These are phyloP conservation scores for Drosophila burlai DNA, from an alignment of 1,140 invertebrate species.

Conservation along the genomic window DNA sequence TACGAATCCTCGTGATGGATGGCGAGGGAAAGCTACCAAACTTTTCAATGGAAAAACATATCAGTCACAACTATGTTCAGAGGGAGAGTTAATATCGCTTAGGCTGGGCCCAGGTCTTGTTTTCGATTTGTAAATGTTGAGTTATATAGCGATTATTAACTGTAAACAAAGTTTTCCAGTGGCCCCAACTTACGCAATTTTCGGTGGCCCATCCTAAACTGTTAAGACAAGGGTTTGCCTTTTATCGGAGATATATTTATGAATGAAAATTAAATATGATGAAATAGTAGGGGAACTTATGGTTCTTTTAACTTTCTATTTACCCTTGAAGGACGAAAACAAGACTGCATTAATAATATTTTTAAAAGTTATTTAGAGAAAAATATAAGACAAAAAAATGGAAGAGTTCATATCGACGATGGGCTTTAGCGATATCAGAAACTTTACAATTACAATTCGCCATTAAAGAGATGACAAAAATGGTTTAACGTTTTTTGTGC, in stretches of 20 bases:
- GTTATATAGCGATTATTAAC: not conserved
- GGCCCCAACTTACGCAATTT: slow-evolving; percentile 13
- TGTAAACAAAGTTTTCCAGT: slow-evolving; percentile 7
- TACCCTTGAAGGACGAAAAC: not conserved
- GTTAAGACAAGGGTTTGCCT: not conserved
- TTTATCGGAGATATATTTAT: not conserved
- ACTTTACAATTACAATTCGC: too few species aligned
- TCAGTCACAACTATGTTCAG: not conserved
- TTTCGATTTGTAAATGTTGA: not conserved
- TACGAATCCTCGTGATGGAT: slow-evolving; percentile 7
- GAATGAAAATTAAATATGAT: not conserved
- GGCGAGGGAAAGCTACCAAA: slow-evolving; percentile 1
- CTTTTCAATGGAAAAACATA: slow-evolving; percentile 2
- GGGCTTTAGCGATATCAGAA: too few species aligned
- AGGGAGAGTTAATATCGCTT: not conserved
- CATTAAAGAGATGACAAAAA: too few species aligned
- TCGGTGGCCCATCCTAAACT: not conserved
- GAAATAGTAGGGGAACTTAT: not conserved
- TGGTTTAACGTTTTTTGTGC: too few species aligned
- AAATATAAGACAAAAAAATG: not conserved
- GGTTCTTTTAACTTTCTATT: not conserved
- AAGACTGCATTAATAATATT: not conserved
- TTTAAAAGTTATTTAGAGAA: not conserved
- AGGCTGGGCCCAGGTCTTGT: slow-evolving; percentile 1
- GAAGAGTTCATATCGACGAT: too few species aligned